Evolutionary conservation across 2,113 vertebrate species (phyloP), one percentile per base, ranked within the genome.

Genomic region (Isichthys henryi): DNA sequence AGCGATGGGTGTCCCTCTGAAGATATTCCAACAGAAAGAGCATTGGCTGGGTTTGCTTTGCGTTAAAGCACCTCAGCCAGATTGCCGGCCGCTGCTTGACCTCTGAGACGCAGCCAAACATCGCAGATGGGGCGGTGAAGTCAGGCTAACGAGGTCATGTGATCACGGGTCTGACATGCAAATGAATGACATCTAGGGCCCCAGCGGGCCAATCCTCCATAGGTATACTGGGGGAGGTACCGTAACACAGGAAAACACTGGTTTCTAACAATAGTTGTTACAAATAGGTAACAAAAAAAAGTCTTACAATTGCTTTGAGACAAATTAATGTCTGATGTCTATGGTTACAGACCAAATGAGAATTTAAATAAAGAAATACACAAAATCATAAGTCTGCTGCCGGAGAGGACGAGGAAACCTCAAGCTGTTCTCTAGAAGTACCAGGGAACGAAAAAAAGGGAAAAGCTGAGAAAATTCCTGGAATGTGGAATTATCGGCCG

Each of bases 1-100:
- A 93, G 93, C 31, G 35, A 89, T 89, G 52, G 1, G 21, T 89
- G 66, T 10, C 58, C 7, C 90, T 91, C 92, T 92, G 92, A 93
- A 88, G 91, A 88, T 88, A 86, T 86, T 90, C 62, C 2, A 19
- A 17, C 58, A 91, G 93, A 43, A 70, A 92, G 91, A 88, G 21
- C 85, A 90, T 91, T 91, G 92, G 91, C 88, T 84, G 86, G 90
- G 89, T 91, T 87, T 45, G 90, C 90, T 62, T 91, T 52, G 21
- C n/a, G 2, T 82, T 84, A 21, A 43, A 66, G 58, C n/a, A 89
- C 82, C 90, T 87, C 90, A 88, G 88, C 70, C 88, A 77, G 11
- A 89, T 27, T 88, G 87, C 8, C 9, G 43, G 31, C 86, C 19
- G 86, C 35, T 58, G 31, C 35, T 43, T 45, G 39, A 58, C 39